Base-by-base conservation (phyloP, 2,113 vertebrate species). In the Penelope pileata region DNA sequence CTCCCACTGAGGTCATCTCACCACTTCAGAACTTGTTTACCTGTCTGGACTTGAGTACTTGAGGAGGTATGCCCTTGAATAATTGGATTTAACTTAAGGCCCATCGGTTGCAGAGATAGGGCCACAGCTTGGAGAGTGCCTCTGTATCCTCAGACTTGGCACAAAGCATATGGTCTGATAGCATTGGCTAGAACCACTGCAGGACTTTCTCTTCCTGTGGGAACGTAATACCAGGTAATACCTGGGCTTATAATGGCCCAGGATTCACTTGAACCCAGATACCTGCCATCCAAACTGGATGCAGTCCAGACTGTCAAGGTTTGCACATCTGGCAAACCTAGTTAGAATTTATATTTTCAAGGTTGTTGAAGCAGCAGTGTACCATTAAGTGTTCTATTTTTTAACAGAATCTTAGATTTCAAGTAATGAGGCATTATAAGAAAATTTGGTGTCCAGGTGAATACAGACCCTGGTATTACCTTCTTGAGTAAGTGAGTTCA, bases 251-350 rank as follows among this genome's bases (percentile, higher is more conserved):
- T 16, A 87, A 81, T 75, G 81, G 51, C 74, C 89, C 60, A 86
- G 81, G 43, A 87, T 93, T 91, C 1, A 0, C 58, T 51, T 83
- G 66, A 91, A 91, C 90, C 74, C 74, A 84, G 84, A 94, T 94
- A 84, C 85, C 70, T 94, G 90, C 93, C 43, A 87, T 87, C 19
- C 51, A 87, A 56, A 81, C 81, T 95, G 86, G 81, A 92, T 67
- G 32, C 42, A 92, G 66, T 91, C 93, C 87, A 89, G 76, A 75
- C 43, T 60, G 51, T 87, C 43, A 89, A 43, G 79, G 92, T 93
- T 94, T 86, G 60, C 64, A 84, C 60, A 81, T 93, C 84, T 96
- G 92, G 94, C 51, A 86, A 90, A 64, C 29, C 51, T 32, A 54
- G 73, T 63, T 88, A 77, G 34, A 70, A 26, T 91, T 91, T 88